These are phyloP conservation scores for Bombyx mori DNA, from an alignment of 1,140 invertebrate species.

Conservation along the genomic window ASM3026992v2 NC_085107.1:19229501-19230000, in stretches of 20 bases:
- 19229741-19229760: slow-evolving; percentile 6
- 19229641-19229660: no score
- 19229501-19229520: no score
- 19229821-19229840: slow-evolving; percentile 14
- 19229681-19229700: slow-evolving; percentile 16
- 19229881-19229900: no score
- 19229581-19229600: slow-evolving; percentile 5
- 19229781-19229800: slow-evolving; percentile 20
- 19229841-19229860: no score
- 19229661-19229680: background rate
- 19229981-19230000: slow-evolving; percentile 15
- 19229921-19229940: slow-evolving; percentile 9
- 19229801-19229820: slow-evolving; percentile 18
- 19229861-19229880: no score
- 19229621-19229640: no score
- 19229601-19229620: background rate
- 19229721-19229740: slow-evolving; percentile 14
- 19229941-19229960: slow-evolving; percentile 14
- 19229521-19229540: no score
- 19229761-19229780: slow-evolving; percentile 9
- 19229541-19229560: no score
- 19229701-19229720: slow-evolving; percentile 16
- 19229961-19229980: slow-evolving; percentile 15
- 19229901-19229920: no score
- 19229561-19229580: no score